Base-by-base conservation (phyloP, 2,797 vertebrate genomes). In the Hypotaenidia philippensis region DNA sequence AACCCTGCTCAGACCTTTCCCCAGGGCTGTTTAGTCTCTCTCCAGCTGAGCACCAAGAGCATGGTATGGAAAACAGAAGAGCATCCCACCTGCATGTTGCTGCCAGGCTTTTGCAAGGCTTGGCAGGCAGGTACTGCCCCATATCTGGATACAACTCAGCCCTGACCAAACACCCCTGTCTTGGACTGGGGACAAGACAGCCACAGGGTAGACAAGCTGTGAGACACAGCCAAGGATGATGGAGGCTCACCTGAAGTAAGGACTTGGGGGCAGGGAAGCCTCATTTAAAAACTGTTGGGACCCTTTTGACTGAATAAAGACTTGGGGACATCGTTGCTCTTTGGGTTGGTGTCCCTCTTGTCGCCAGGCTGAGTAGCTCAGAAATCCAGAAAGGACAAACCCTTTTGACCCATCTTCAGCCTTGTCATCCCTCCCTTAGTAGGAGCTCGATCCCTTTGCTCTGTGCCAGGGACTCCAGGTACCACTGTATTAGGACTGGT, bases 401-500 rank as follows among this genome's bases (percentile, higher is more conserved):
- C 1, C 32, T 32, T 81, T 50, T 59, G 70, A 34, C 9, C 47
- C 47, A 29, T 10, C 64, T 34, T 9, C 82, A 82, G 53, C 75
- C 31, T 44, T 40, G 38, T 36, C 21, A 32, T 15, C 27, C 27
- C 40, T 26, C 5, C 45, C 17, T 5, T 0, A 17, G 60, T 9
- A 1, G 6, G 4, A 4, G 53, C 41, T 57, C 14, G 0, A 0
- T 11, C 12, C 69, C 29, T 8, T 40, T 5, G 56, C 40, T 8
- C 45, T 17, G 53, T 1, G 4, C 41, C 12, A 26, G 74, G 53
- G 49, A 12, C 65, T 45, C 22, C 68, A 16, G 76, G 31, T 11
- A 2, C 55, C 7, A 13, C 52, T 1, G 1, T 1, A 0, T 72
- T 72, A 1, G 0, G 2, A 18, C 44, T 52, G 63, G 1, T 80